Percentiles rank a stretch among this genome's conserved stretches.
These are phyloP conservation scores for human (Homo sapiens) DNA, from an alignment of 2,113 vertebrate genomes.

Conservation along the genomic window DNA sequence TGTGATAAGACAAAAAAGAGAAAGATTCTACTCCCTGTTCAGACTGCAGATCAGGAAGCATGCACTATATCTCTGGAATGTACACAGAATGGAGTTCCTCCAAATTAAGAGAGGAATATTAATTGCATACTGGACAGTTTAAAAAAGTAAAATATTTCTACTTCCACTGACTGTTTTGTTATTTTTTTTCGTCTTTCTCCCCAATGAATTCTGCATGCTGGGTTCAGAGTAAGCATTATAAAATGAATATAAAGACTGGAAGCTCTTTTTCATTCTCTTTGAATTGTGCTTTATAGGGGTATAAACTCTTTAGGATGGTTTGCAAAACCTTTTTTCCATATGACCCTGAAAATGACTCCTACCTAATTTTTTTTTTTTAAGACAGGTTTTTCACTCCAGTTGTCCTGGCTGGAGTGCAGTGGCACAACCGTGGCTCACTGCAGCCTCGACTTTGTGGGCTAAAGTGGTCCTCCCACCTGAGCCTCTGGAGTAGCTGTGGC, in stretches of 20 bases:
- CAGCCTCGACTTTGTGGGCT: too few species aligned
- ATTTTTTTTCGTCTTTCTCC: background rate
- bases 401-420: too few species aligned
- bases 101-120: background rate
- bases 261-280: slow-evolving; percentile 15
- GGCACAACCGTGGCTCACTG: too few species aligned
- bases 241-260: background rate
- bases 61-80: background rate
- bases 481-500: too few species aligned
- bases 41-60: background rate
- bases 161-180: background rate
- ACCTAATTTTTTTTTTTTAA: too few species aligned
- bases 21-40: background rate
- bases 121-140: background rate
- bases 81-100: background rate
- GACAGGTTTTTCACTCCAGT: too few species aligned
- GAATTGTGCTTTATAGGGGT: background rate
- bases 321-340: background rate
- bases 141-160: background rate
- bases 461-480: too few species aligned
- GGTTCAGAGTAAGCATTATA: background rate
- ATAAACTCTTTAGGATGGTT: background rate
- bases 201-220: background rate
- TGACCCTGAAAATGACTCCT: background rate
- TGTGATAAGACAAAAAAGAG: background rate